These are phyloP conservation scores for Glyptemys insculpta DNA, from an alignment of 2,797 vertebrate species.

Conservation along the genomic window DNA sequence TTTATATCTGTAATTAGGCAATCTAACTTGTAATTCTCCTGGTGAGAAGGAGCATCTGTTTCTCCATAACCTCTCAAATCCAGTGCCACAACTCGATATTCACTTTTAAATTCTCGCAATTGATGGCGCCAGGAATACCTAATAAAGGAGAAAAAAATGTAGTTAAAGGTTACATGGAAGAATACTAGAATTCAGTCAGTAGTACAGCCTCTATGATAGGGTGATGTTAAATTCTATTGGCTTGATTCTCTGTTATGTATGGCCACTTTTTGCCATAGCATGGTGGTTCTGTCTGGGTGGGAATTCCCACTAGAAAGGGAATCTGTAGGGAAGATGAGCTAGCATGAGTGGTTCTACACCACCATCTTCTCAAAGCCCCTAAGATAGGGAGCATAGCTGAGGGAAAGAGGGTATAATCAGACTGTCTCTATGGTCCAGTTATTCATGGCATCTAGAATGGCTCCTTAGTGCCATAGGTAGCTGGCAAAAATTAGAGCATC, in stretches of 20 bases:
- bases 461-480: constrained; percentile 6
- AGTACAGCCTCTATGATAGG: neutral
- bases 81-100: constrained; percentile 96
- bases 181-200: constrained; percentile 20
- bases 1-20: constrained; percentile 94
- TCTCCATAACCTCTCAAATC: constrained; percentile 98
- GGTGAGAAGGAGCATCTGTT: constrained; percentile 91
- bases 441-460: neutral
- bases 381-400: neutral
- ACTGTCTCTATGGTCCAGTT: neutral
- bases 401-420: neutral
- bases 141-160: constrained; percentile 33
- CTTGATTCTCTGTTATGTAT: neutral
- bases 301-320: neutral
- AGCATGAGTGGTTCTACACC: neutral
- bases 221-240: neutral
- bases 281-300: neutral
- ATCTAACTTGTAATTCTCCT: constrained; percentile 92
- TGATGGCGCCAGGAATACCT: constrained; percentile 99
- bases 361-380: neutral
- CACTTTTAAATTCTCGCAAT: constrained; percentile 96
- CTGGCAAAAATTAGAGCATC: neutral
- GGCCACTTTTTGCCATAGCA: neutral
- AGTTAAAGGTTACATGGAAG: constrained; percentile 43
- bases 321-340: neutral